Evolutionary conservation across 1,140 invertebrate species (phyloP), one percentile per base, ranked within the genome.

Genomic region (Drosophila parabipectinata): DNA sequence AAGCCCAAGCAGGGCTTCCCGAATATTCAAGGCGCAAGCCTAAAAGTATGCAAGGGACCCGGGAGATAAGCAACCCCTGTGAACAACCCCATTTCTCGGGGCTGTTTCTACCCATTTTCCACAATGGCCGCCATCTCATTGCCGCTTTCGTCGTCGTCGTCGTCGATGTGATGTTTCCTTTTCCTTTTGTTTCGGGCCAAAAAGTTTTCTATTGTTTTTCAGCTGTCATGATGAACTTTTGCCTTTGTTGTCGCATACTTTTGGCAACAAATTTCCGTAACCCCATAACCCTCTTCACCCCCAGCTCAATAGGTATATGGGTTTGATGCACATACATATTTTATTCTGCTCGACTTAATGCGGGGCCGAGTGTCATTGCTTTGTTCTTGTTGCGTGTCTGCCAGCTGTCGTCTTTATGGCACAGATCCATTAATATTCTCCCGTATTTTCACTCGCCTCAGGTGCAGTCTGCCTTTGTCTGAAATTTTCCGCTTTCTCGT

Each of bases 301-400:
- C 69, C 57, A 45, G 28, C 41, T 24, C 62, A 44, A 44, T 44
- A 18, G 8, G 15, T 21, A 51, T 54, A 64, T 62, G 53, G 63
- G 34, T n/a, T 37, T 37, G 51, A 24, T 67, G 58, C 66, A 61
- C 67, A 72, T 30, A 71, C 72, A 79, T 88, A 88, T 89, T 83
- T 83, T 88, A 83, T 88, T 88, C 76, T 79, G 83, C 76, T 84
- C 79, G 83, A 88, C 84, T 85, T 89, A 88, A 84, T 77, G 75
- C 75, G 54, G 56, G 34, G 72, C 56, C 44, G 60, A 75, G 24
- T 75, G 72, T 73, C 81, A 74, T 54, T 69, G 81, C 72, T 82
- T 80, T 85, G 72, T 83, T 84, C 77, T 63, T 63, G 71, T 56
- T 76, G 51, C 75, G 53, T 87, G 82, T 82, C 82, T 87, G 74